Evolutionary conservation across 2,888 invertebrate species (phyloP).

Genomic region (Strigamia maritima): DNA sequence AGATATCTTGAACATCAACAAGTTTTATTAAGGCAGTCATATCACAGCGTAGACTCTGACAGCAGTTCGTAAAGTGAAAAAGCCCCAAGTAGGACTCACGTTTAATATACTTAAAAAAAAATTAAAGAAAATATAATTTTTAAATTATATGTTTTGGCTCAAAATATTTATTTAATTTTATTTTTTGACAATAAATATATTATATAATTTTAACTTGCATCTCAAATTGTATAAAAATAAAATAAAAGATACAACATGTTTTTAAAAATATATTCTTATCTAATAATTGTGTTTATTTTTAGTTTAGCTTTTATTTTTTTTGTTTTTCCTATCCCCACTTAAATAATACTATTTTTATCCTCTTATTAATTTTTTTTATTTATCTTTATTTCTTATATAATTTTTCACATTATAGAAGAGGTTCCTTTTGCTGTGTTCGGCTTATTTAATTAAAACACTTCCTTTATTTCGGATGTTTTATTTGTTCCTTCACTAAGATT

Average conservation of each 20-base stretch:
- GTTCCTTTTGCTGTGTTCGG: neutral
- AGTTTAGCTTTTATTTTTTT: neutral
- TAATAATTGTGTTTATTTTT: neutral
- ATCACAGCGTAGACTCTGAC: neutral
- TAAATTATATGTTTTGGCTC: neutral
- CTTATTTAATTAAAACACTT: neutral
- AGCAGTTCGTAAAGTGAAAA: conserved; percentile 1
- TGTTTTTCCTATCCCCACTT: neutral
- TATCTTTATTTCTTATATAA: neutral
- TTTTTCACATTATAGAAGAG: neutral
- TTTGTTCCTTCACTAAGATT: neutral
- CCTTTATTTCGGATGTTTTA: neutral
- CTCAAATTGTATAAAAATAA: neutral
- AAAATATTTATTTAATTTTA: neutral
- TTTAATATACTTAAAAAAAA: neutral
- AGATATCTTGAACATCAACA: neutral
- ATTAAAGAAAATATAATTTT: neutral
- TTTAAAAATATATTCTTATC: neutral
- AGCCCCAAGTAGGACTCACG: neutral
- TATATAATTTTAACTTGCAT: too few species aligned
- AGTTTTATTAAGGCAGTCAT: neutral
- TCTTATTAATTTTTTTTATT: neutral
- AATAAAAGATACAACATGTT: neutral
- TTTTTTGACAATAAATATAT: neutral
- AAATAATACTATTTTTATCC: neutral